Evolutionary conservation across 2,113 vertebrate genomes (phyloP).

Genomic region (Pituophis catenifer): DNA sequence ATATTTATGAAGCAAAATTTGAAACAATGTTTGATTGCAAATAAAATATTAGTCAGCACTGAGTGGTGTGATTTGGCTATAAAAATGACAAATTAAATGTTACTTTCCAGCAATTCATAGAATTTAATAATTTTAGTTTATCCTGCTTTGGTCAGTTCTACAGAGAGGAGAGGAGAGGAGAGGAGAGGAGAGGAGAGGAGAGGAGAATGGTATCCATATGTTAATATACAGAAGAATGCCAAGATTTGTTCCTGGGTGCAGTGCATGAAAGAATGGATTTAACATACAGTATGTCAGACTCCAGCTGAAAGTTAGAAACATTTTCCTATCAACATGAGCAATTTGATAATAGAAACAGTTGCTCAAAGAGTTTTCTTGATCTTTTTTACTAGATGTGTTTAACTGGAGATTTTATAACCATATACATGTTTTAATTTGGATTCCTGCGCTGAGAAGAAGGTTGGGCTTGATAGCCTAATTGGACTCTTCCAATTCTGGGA

Average conservation of each 20-base stretch:
- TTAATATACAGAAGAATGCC: background rate
- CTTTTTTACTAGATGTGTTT: background rate
- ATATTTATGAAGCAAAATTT: background rate
- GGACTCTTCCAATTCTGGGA: background rate
- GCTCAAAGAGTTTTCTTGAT: background rate
- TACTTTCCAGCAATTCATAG: background rate
- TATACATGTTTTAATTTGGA: background rate
- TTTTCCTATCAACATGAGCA: background rate
- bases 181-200: background rate
- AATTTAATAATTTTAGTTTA: background rate
- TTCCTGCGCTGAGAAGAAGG: background rate
- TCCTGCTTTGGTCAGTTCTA: background rate
- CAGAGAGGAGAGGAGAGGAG: too few relatives aligned
- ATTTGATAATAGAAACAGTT: background rate
- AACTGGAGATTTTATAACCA: background rate
- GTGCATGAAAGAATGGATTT: background rate
- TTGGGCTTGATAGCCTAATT: background rate
- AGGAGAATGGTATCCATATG: background rate
- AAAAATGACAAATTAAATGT: background rate
- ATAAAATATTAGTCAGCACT: background rate
- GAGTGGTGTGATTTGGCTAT: background rate
- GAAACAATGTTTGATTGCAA: background rate
- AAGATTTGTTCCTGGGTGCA: background rate
- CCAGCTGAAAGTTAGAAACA: background rate
- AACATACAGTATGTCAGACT: background rate